Base-by-base conservation (phyloP, 2,888 invertebrate genomes). In the Latheticus oryzae region DNA sequence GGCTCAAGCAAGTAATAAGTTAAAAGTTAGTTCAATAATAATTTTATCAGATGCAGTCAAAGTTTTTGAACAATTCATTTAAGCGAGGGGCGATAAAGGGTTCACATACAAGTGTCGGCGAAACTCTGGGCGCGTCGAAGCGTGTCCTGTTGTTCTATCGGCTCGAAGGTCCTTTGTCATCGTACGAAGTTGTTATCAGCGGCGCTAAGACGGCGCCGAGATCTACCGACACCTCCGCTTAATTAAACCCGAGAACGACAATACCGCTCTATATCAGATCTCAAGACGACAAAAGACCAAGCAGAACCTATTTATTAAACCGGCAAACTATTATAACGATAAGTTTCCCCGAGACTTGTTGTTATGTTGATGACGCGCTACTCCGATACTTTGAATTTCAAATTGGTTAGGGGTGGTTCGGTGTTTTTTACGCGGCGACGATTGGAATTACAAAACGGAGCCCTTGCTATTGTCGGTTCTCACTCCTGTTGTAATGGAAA, bases 381-480 rank as follows among this genome's bases (percentile, higher is more conserved):
- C 52, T 52, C 63, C 63, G 67, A 64, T 70, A 70, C 66, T 73
- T 72, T 73, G 72, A 72, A 73, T 72, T 73, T 73, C 73, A 73
- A 73, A 73, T 73, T 68, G 67, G 62, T 60, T 55, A 59, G 70
- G 54, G 70, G 67, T 58, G 66, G 51, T 58, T 28, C 62, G 55
- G 42, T 58, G 63, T 67, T 68, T 51, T 54, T 61, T 61, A 54
- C 57, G 52, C 51, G 35, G 35, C 54, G 50, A 37, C 65, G 60
- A 67, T 67, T 54, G 64, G 66, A 66, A 67, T 68, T 68, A 68
- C 68, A 68, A 68, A 68, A 68, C 64, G 64, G 55, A 57, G 62
- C 55, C 57, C 64, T 52, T 38, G 17, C 58, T 56, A 64, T 68
- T 65, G 65, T 66, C 65, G 62, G 47, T 58, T 62, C 61, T 67